phyloP scores from a whole-genome alignment of 2,888 invertebrate species.

The Lampropteryx suffumata region DNA sequence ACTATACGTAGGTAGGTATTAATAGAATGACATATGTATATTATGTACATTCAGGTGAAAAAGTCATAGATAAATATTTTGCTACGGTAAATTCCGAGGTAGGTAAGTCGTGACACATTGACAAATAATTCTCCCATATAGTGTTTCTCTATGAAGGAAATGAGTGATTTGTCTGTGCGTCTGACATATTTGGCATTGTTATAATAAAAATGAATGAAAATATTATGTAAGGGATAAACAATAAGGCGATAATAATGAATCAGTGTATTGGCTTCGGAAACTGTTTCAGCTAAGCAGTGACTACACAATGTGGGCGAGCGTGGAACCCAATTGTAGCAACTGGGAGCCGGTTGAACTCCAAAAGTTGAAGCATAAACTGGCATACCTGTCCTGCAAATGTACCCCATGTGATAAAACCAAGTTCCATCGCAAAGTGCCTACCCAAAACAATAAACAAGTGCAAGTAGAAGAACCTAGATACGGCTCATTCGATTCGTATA shows the following conservation, averaged over 20 bases:
- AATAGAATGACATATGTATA: too few relatives aligned
- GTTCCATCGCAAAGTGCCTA: background rate
- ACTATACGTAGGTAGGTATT: too few relatives aligned
- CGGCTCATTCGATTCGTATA: conserved; percentile 28
- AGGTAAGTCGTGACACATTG: too few relatives aligned
- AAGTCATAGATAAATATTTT: too few relatives aligned
- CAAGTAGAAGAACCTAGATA: conserved; percentile 35
- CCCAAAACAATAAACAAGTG: conserved; percentile 36
- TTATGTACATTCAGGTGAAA: too few relatives aligned
- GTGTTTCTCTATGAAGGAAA: too few relatives aligned
- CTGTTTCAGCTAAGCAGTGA: conserved; percentile 1
- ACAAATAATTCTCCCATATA: too few relatives aligned
- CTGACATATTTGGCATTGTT: too few relatives aligned
- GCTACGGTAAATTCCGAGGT: too few relatives aligned
- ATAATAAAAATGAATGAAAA: background rate
- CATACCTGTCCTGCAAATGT: conserved; percentile 55
- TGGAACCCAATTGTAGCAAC: conserved; percentile 9
- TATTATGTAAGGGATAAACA: conserved; percentile 1
- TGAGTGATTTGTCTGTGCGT: too few relatives aligned
- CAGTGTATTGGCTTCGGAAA: conserved; percentile 8
- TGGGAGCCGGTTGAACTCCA: conserved; percentile 56
- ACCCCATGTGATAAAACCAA: conserved; percentile 31
- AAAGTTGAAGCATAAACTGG: conserved; percentile 54
- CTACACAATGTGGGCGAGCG: conserved; percentile 8
- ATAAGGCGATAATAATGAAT: conserved; percentile 3